These are phyloP conservation scores for Ectropis crepuscularia DNA, from an alignment of 2,888 invertebrate genomes.

Conservation along the genomic window DNA sequence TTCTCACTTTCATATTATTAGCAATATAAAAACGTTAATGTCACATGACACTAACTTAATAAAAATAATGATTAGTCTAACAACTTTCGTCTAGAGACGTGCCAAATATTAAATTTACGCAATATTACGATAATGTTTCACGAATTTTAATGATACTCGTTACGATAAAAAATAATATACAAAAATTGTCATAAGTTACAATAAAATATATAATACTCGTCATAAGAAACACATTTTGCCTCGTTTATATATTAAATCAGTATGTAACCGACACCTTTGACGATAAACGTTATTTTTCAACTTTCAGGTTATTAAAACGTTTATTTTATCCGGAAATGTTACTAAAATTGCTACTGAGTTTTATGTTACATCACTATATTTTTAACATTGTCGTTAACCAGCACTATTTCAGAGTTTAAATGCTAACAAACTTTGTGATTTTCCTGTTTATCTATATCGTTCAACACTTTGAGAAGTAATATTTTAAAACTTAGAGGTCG, in stretches of 20 bases:
- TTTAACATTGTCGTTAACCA: slow-evolving; percentile 12
- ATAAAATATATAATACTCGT: slow-evolving; percentile 16
- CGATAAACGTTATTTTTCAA: slow-evolving; percentile 34
- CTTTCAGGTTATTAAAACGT: slow-evolving; percentile 34
- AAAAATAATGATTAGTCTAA: slow-evolving; percentile 13
- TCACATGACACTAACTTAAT: slow-evolving; percentile 11
- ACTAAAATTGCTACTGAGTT: slow-evolving; percentile 28
- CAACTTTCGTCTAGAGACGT: slow-evolving; percentile 14
- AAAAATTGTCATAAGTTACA: slow-evolving; percentile 24
- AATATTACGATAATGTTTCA: slow-evolving; percentile 18
- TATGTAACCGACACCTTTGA: slow-evolving; percentile 34
- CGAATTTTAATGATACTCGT: slow-evolving; percentile 15
- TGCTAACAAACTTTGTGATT: background rate
- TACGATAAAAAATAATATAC: slow-evolving; percentile 12
- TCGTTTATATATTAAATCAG: slow-evolving; percentile 33
- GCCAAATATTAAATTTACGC: slow-evolving; percentile 17
- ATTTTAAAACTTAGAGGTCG: too few relatives aligned
- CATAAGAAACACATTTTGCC: slow-evolving; percentile 24
- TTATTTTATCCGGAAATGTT: slow-evolving; percentile 36
- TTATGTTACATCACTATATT: slow-evolving; percentile 15
- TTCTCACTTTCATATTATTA: too few relatives aligned
- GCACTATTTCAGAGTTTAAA: slow-evolving; percentile 1
- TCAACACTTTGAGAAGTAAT: too few relatives aligned
- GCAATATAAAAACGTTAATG: background rate
- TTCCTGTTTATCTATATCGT: too few relatives aligned